phyloP scores from a whole-genome alignment of 2,797 vertebrate species.

The Emys orbicularis region DNA sequence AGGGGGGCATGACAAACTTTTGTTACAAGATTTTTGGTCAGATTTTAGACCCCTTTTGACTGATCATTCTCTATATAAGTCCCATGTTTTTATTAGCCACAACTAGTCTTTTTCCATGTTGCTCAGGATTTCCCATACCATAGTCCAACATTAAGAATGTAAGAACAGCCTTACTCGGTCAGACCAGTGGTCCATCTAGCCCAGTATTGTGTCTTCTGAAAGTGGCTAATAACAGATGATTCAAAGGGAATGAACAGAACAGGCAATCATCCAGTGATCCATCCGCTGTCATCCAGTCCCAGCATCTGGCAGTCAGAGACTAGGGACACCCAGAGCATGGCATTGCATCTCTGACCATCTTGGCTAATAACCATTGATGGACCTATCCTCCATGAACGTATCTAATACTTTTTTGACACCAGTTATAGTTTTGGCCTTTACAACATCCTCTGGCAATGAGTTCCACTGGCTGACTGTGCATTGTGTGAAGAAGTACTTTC shows the following conservation, averaged over 20 bases:
- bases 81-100: constrained; percentile 11
- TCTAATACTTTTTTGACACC: not conserved
- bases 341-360: not conserved
- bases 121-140: not conserved
- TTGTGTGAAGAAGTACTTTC: not conserved
- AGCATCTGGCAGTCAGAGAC: not conserved
- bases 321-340: not conserved
- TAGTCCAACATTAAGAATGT: not conserved
- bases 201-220: not conserved
- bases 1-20: constrained; percentile 38
- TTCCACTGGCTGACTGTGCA: not conserved
- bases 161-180: not conserved
- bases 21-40: constrained; percentile 39
- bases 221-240: not conserved
- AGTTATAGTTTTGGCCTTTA: not conserved
- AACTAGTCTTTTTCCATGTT: constrained; percentile 10
- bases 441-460: not conserved
- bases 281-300: not conserved
- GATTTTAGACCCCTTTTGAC: constrained; percentile 24
- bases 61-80: constrained; percentile 40
- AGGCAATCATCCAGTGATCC: not conserved
- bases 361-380: not conserved
- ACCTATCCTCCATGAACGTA: not conserved
- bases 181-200: not conserved
- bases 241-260: not conserved